phyloP scores from a whole-genome alignment of 2,888 invertebrate genomes.

The Sericinus montela region DNA sequence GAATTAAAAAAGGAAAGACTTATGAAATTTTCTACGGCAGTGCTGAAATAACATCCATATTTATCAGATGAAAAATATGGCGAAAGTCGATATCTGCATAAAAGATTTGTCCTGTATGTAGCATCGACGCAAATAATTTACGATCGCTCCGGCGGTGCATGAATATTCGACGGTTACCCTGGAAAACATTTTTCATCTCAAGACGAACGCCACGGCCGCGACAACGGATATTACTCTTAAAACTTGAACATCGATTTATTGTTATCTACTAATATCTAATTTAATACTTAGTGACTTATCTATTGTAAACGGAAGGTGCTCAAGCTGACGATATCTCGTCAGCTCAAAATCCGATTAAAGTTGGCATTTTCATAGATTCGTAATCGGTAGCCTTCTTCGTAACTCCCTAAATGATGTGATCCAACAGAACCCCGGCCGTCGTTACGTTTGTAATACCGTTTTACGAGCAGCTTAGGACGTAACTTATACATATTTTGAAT shows the following conservation, averaged over 20 bases:
- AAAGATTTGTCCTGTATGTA: conserved; percentile 38
- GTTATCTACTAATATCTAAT: conserved; percentile 58
- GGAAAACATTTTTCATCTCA: conserved; percentile 57
- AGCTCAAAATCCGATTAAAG: conserved; percentile 41
- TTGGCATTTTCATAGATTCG: conserved; percentile 62
- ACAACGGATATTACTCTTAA: conserved; percentile 58
- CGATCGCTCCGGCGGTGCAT: conserved; percentile 48
- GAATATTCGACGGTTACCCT: conserved; percentile 54
- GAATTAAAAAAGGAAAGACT: no score
- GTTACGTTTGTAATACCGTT: conserved; percentile 73
- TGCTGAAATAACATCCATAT: background rate
- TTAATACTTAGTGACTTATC: conserved; percentile 55
- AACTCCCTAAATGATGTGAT: conserved; percentile 71
- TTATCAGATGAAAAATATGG: conserved; percentile 19
- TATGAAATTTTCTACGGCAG: background rate
- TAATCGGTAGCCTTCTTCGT: conserved; percentile 59
- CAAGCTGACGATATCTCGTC: conserved; percentile 14
- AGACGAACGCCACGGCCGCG: conserved; percentile 44
- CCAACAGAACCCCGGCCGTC: conserved; percentile 65
- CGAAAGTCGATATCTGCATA: conserved; percentile 36
- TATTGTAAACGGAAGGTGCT: conserved; percentile 48
- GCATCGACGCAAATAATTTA: conserved; percentile 55
- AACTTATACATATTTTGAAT: conserved; percentile 75
- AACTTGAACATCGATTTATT: conserved; percentile 61
- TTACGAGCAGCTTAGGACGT: conserved; percentile 71